These are phyloP conservation scores for Enteromius radiatus DNA, from an alignment of 2,797 vertebrate genomes.

Conservation along the genomic window DNA sequence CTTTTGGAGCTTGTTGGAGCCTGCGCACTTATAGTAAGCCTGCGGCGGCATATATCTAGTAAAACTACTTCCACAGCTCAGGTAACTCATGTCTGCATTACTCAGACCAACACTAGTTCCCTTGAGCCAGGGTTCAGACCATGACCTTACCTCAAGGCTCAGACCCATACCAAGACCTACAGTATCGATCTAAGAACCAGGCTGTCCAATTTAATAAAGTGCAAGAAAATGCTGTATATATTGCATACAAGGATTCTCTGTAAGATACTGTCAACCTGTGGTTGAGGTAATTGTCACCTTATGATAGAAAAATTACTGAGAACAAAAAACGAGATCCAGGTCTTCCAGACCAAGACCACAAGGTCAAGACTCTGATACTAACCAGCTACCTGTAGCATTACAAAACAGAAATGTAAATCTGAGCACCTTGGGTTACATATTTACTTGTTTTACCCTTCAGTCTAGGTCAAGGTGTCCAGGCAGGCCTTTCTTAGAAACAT, in stretches of 20 bases:
- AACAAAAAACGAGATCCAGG: background rate
- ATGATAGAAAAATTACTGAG: background rate
- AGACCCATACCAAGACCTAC: slow-evolving; percentile 2
- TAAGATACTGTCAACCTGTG: background rate
- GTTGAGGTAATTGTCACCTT: background rate
- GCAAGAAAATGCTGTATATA: background rate
- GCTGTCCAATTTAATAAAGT: background rate
- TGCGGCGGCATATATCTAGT: background rate
- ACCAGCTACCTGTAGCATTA: background rate
- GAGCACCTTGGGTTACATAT: background rate
- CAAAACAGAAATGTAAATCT: background rate
- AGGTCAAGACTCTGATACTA: background rate
- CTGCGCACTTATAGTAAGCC: background rate
- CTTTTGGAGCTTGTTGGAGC: background rate
- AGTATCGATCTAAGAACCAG: background rate
- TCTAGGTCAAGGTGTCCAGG: slow-evolving; percentile 45
- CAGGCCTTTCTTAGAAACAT: slow-evolving; percentile 36
- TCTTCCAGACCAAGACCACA: background rate
- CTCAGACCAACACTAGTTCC: background rate
- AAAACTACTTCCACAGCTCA: background rate
- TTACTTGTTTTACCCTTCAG: slow-evolving; percentile 6
- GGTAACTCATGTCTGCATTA: background rate
- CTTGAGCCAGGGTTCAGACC: background rate
- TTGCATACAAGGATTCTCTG: background rate
- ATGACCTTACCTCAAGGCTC: background rate